Percentiles rank a stretch among this genome's conserved stretches.
Conservation (phyloP, 1,140 invertebrate species). For the Mesaphorura yosii region DNA sequence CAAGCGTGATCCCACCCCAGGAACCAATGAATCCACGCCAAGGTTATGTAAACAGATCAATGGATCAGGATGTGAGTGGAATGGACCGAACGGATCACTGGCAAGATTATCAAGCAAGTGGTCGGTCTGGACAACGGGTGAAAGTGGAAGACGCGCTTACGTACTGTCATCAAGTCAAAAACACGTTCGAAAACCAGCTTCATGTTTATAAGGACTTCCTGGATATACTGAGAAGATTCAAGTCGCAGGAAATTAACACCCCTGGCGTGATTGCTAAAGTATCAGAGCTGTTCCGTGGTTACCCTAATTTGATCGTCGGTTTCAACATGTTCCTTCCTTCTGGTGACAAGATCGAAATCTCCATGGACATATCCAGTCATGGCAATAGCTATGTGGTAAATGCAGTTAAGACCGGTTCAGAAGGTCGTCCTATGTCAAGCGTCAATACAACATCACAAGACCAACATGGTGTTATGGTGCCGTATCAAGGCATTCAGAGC, state of each 20-base stretch:
- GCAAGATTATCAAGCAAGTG: no score
- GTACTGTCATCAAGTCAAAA: slow-evolving; percentile 97
- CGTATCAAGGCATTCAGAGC: no score
- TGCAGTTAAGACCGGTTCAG: not conserved
- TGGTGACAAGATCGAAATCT: slow-evolving; percentile 96
- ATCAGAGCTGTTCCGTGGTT: slow-evolving; percentile 90
- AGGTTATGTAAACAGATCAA: no score
- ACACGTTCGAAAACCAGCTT: slow-evolving; percentile 92
- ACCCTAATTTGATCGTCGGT: slow-evolving; percentile 94
- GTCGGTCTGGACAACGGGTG: slow-evolving; percentile 49
- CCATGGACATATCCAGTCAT: not conserved
- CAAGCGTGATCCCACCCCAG: no score
- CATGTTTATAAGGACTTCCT: slow-evolving; percentile 99
- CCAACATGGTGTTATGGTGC: no score
- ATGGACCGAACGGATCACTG: no score
- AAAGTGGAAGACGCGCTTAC: slow-evolving; percentile 97
- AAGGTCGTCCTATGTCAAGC: no score
- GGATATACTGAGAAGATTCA: slow-evolving; percentile 99
- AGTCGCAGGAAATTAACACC: slow-evolving; percentile 95
- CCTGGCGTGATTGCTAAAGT: slow-evolving; percentile 95
- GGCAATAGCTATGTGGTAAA: not conserved
- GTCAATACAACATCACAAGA: no score
- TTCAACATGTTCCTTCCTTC: slow-evolving; percentile 99
- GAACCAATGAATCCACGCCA: no score
- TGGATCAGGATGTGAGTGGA: no score